A percentile compares a stretch with the other conserved stretches of the same genome.
These are phyloP conservation scores for Myotis myotis DNA, from an alignment of 2,797 vertebrate genomes.

Conservation along the genomic window DNA sequence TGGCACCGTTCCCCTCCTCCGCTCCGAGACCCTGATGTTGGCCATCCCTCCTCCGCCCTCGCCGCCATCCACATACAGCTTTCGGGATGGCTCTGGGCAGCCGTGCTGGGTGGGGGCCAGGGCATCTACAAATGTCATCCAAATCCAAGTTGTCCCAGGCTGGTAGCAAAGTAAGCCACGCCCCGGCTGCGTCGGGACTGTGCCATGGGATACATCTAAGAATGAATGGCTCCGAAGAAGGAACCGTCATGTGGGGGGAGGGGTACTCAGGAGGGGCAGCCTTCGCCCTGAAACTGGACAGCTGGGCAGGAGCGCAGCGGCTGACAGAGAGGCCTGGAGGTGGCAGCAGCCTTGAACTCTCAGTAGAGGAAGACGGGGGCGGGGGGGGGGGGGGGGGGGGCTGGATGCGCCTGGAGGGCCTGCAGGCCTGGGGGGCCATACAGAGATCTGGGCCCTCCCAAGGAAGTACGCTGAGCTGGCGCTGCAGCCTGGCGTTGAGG, in stretches of 20 bases:
- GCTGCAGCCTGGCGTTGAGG: neutral
- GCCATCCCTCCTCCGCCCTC: rapidly evolving
- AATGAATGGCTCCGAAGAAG: neutral
- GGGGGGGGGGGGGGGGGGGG: too few species aligned
- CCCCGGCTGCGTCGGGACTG: neutral
- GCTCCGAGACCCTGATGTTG: neutral
- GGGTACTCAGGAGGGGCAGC: neutral
- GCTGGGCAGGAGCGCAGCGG: too few species aligned
- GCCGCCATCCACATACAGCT: neutral
- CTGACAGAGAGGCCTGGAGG: neutral
- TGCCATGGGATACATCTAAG: neutral
- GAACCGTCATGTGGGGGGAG: rapidly evolving
- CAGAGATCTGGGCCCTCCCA: too few species aligned
- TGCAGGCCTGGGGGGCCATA: neutral
- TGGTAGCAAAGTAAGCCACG: too few species aligned
- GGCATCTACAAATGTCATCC: too few species aligned
- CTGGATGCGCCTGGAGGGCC: neutral
- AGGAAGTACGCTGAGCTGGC: neutral
- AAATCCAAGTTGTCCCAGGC: neutral
- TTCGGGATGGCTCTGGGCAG: neutral
- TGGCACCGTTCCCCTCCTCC: rapidly evolving
- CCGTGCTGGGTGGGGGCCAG: neutral
- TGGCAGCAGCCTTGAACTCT: neutral
- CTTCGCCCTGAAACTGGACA: neutral
- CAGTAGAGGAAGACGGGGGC: neutral